Evolutionary conservation across 2,113 vertebrate species (phyloP).

Genomic region (Spea multiplicata): DNA sequence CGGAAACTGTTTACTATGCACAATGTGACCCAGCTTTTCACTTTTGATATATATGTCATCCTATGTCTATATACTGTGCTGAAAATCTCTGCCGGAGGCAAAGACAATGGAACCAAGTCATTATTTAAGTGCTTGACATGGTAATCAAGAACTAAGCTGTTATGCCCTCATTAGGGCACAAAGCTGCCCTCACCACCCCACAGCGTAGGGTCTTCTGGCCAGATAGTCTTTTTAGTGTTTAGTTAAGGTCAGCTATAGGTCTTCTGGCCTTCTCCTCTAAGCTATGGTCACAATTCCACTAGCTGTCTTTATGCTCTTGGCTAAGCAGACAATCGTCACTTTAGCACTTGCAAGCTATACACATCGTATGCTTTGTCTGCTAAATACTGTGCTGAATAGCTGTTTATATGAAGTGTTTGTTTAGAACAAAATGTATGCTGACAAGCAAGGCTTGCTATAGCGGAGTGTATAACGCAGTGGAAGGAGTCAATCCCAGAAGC

Average conservation of each 20-base stretch:
- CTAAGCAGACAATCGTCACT: neutral
- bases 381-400: neutral
- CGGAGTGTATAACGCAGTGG: too few species aligned
- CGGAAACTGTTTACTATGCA: too few species aligned
- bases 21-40: too few species aligned
- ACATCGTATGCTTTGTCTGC: neutral
- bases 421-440: too few species aligned
- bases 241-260: constrained; percentile 3
- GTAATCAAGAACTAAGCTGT: constrained; percentile 2
- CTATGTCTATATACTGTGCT: constrained; percentile 10
- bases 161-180: neutral
- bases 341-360: neutral
- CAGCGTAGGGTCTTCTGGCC: neutral
- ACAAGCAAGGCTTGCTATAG: too few species aligned
- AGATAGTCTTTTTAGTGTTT: constrained; percentile 12
- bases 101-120: too few species aligned
- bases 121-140: neutral
- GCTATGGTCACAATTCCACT: neutral
- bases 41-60: neutral
- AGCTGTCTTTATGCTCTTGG: neutral
- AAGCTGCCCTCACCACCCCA: neutral
- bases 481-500: too few species aligned
- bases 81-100: too few species aligned
- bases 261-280: neutral
- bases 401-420: too few species aligned